A percentile compares a stretch with the other conserved stretches of the same genome.
Evolutionary conservation across 1,140 invertebrate genomes (phyloP).

Genomic region (Littorina saxatilis): DNA sequence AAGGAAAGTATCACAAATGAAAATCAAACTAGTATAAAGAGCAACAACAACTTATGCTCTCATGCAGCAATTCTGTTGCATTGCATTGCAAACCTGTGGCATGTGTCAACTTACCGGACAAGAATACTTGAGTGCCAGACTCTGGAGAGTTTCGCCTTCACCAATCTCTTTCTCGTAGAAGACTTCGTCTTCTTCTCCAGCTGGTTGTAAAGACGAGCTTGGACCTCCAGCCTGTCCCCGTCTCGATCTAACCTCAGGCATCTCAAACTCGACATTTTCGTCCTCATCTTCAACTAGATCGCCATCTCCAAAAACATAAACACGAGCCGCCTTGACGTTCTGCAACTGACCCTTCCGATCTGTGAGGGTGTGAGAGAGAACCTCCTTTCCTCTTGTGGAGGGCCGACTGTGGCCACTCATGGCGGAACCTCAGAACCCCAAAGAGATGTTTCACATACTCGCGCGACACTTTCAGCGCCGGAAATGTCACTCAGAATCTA

Average conservation of each 20-base stretch:
- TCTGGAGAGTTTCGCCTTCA: constrained; percentile 65
- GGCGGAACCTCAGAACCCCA: background rate
- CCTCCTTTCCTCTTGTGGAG: constrained; percentile 26
- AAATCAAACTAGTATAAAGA: too few relatives aligned
- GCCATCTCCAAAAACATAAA: constrained; percentile 65
- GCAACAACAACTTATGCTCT: too few relatives aligned
- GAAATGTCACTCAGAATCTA: too few relatives aligned
- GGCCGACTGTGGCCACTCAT: constrained; percentile 27
- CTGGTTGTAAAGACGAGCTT: background rate
- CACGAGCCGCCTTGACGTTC: constrained; percentile 60
- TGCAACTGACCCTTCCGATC: constrained; percentile 52
- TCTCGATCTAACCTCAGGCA: constrained; percentile 58
- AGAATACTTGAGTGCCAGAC: constrained; percentile 64
- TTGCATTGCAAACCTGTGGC: too few relatives aligned
- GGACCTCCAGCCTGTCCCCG: constrained; percentile 1
- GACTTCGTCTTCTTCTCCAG: constrained; percentile 24
- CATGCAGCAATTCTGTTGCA: too few relatives aligned
- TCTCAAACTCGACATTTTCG: constrained; percentile 58
- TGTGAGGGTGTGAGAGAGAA: constrained; percentile 26
- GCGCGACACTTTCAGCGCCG: too few relatives aligned
- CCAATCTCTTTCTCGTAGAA: constrained; percentile 61
- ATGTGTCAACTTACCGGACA: constrained; percentile 68
- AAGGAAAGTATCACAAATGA: too few relatives aligned
- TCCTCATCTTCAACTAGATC: constrained; percentile 60
- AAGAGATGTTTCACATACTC: too few relatives aligned